Evolutionary conservation across 2,797 vertebrate species (phyloP), one percentile per base, ranked within the genome.

Genomic region (Lates japonicus): DNA sequence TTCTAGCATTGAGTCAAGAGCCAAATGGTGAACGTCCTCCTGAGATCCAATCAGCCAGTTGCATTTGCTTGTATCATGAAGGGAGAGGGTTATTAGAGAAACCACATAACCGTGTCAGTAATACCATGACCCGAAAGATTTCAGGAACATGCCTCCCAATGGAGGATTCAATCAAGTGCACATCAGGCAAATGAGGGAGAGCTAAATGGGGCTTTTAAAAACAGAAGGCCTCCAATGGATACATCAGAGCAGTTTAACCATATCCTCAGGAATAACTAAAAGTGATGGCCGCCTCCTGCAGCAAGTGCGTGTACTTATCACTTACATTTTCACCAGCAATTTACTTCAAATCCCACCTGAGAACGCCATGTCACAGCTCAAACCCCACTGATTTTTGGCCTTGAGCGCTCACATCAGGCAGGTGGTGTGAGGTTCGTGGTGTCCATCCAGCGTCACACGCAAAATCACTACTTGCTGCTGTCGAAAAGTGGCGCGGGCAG

Each of bases 401-500:
- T 74, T 74, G 74, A 85, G 70, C 39, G 41, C 85, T 69, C 64
- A 65, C 69, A 83, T 80, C 44, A 60, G 58, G n/a, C 19, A 20
- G 57, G 69, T 33, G 76, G 69, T 58, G 70, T 75, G 35, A 69
- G 76, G 71, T 70, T 31, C 78, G 73, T 55, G 61, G n/a, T 81
- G 73, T 80, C 72, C 57, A 62, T 86, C 55, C 95, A 95, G 91
- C 76, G 92, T n/a, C n/a, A n/a, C n/a, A n/a, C n/a, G n/a, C n/a
- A n/a, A n/a, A n/a, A n/a, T n/a, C n/a, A n/a, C n/a, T n/a, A n/a
- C 91, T 54, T 85, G 90, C 76, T 96, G 88, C 80, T 89, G 78
- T 81, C 78, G 46, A 95, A 89, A 1, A n/a, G 93, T 81, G 1
- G 92, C 70, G 65, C 71, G 76, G 19, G 68, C 51, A 6, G 90